These are phyloP conservation scores for Chironomus tentans DNA, from an alignment of 2,888 invertebrate genomes.

Conservation along the genomic window DNA sequence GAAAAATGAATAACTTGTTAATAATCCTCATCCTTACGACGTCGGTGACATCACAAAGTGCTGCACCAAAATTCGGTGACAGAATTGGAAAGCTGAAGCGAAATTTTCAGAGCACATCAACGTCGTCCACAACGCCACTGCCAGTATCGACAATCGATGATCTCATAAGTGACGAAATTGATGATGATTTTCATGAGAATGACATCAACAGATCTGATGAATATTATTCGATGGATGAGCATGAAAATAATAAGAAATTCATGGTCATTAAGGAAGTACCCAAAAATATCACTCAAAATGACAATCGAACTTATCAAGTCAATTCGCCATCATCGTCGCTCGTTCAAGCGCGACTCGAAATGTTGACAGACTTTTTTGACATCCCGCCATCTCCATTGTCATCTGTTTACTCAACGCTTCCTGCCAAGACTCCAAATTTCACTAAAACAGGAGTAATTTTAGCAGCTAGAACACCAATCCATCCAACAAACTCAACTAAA, in stretches of 20 bases:
- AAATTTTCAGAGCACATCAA: slow-evolving; percentile 3
- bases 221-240: slow-evolving; percentile 9
- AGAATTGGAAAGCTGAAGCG: slow-evolving; percentile 31
- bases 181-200: neutral
- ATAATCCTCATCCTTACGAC: neutral
- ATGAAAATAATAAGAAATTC: slow-evolving; percentile 11
- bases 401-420: slow-evolving; percentile 34
- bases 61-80: slow-evolving; percentile 36
- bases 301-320: slow-evolving; percentile 2
- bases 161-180: neutral
- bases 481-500: slow-evolving; percentile 32
- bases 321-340: slow-evolving; percentile 23
- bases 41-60: neutral
- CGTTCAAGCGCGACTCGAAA: slow-evolving; percentile 52
- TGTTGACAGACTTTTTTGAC: slow-evolving; percentile 78
- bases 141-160: neutral
- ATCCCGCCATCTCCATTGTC: slow-evolving; percentile 51
- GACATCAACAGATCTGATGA: slow-evolving; percentile 3
- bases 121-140: neutral
- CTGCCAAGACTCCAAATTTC: slow-evolving; percentile 32
- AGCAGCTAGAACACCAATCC: slow-evolving; percentile 33
- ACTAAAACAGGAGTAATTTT: slow-evolving; percentile 32
- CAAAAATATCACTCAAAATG: neutral
- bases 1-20: neutral
- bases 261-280: neutral